Percentiles rank a stretch among this genome's conserved stretches.
These are phyloP conservation scores for Ceratitis capitata DNA, from an alignment of 1,140 invertebrate species.

Conservation along the genomic window DNA sequence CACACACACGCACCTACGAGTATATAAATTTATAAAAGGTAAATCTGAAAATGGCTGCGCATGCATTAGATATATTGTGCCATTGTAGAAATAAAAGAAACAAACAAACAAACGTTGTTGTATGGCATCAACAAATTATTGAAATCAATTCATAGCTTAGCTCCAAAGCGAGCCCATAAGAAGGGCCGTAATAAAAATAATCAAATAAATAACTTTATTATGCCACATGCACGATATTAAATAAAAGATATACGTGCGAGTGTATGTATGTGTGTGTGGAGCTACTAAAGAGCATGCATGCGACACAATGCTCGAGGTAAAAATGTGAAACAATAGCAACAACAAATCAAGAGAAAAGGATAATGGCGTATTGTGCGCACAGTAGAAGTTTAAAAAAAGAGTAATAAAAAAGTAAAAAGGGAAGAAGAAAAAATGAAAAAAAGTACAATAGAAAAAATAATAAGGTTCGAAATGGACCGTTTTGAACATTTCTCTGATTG, in stretches of 20 bases:
- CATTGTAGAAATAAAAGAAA: neutral
- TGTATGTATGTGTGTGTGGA: neutral
- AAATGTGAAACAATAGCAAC: neutral
- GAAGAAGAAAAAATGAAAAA: too few relatives aligned
- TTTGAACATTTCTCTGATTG: neutral
- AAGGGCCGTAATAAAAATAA: neutral
- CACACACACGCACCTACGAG: neutral
- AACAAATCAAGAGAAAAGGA: neutral
- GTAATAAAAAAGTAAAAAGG: too few relatives aligned
- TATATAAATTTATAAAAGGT: neutral
- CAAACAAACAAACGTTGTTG: neutral
- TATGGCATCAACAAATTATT: constrained; percentile 29
- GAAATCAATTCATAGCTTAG: constrained; percentile 36
- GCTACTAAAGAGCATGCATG: neutral
- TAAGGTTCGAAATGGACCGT: neutral
- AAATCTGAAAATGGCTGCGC: neutral
- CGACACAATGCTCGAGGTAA: neutral
- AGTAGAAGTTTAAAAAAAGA: neutral
- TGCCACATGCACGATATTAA: neutral
- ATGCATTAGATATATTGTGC: neutral
- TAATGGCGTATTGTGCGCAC: neutral
- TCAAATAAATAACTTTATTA: neutral
- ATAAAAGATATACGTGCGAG: neutral
- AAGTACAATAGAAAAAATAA: neutral
- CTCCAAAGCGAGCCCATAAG: neutral